These are phyloP conservation scores for Bucorvus abyssinicus DNA, from an alignment of 2,797 vertebrate genomes.

Conservation along the genomic window DNA sequence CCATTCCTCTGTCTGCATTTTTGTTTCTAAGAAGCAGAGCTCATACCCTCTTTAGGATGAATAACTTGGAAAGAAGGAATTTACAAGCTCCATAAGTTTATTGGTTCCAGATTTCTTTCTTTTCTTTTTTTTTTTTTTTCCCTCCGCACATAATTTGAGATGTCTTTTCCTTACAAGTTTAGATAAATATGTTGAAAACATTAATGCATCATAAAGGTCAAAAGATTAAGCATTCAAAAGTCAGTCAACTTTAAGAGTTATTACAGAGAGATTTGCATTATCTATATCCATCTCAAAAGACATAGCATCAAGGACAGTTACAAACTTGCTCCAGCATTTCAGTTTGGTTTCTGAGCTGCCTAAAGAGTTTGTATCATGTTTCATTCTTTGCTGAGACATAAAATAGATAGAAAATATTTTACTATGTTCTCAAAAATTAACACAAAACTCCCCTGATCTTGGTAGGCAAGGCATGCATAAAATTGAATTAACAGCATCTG, in stretches of 20 bases:
- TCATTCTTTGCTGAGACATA: background rate
- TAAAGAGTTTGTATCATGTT: background rate
- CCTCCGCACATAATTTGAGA: conserved; percentile 37
- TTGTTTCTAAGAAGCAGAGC: conserved; percentile 53
- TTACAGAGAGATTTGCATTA: background rate
- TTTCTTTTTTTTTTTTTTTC: background rate
- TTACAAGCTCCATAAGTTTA: conserved; percentile 66
- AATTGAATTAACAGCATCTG: background rate
- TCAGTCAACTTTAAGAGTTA: background rate
- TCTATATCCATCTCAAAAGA: background rate
- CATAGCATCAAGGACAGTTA: background rate
- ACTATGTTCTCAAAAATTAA: background rate
- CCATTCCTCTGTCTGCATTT: conserved; percentile 60
- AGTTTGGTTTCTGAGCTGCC: background rate
- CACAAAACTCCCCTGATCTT: background rate
- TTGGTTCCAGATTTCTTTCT: conserved; percentile 65
- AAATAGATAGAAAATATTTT: background rate
- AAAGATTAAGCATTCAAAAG: conserved; percentile 6
- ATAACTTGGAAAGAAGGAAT: conserved; percentile 65
- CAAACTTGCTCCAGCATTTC: background rate
- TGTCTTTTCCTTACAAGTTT: conserved; percentile 51
- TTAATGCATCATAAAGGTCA: conserved; percentile 40
- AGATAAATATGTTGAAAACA: conserved; percentile 52
- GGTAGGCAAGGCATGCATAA: background rate
- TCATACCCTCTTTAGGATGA: conserved; percentile 46